Percentiles rank a stretch among this genome's conserved stretches.
phyloP scores from a whole-genome alignment of 2,888 invertebrate species.

The Pocota personata region DNA sequence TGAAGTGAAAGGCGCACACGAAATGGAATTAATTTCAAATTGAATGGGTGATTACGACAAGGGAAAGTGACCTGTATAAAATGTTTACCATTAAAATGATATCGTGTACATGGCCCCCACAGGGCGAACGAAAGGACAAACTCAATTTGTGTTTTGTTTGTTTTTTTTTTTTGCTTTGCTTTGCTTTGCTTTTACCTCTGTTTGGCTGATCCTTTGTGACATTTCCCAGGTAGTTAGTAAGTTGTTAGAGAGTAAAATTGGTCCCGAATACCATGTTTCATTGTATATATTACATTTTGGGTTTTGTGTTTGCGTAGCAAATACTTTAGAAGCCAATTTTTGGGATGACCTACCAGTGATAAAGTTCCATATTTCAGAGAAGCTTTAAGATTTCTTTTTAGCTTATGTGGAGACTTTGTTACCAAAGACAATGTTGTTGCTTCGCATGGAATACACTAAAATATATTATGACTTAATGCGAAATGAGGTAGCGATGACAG shows the following conservation, averaged over 20 bases:
- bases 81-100: slow-evolving; percentile 14
- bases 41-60: slow-evolving; percentile 3
- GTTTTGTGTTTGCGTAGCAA: not conserved
- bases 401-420: not conserved
- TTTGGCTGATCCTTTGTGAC: not conserved
- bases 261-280: not conserved
- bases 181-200: not conserved
- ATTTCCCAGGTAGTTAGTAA: not conserved
- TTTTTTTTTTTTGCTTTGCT: not conserved
- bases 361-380: not conserved
- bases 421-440: not conserved
- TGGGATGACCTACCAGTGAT: no score
- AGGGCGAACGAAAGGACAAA: not conserved
- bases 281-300: not conserved
- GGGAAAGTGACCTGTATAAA: not conserved
- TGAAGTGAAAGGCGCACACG: not conserved
- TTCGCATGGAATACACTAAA: no score
- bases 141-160: not conserved
- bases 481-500: no score
- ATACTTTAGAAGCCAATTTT: not conserved
- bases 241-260: not conserved
- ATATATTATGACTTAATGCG: no score
- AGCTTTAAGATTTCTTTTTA: not conserved
- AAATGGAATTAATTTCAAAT: slow-evolving; percentile 34
- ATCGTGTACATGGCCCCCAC: not conserved